Conservation (phyloP, 1,140 invertebrate genomes). For the Nasonia giraulti region DNA sequence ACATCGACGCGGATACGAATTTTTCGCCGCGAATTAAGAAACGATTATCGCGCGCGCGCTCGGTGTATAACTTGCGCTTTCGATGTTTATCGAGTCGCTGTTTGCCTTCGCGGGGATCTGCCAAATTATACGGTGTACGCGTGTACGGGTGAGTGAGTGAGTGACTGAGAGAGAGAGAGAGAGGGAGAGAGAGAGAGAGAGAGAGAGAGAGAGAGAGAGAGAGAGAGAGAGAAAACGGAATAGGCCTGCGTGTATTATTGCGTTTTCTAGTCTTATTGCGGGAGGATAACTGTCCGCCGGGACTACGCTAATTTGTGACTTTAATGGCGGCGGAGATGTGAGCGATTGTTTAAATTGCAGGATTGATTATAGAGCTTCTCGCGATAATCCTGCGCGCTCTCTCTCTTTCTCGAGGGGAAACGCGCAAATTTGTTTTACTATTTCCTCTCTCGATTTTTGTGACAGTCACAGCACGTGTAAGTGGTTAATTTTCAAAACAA, state of each 20-base stretch:
- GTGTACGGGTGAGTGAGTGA: not conserved
- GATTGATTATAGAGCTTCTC: not conserved
- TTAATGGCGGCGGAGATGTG: not conserved
- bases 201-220: not conserved
- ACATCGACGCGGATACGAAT: not conserved
- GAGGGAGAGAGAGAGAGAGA: not conserved
- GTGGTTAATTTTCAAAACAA: no score
- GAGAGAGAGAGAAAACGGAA: not conserved
- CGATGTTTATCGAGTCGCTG: not conserved
- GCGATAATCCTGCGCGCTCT: not conserved
- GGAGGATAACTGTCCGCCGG: not conserved
- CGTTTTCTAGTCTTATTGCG: slow-evolving; percentile 17
- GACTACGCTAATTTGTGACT: slow-evolving; percentile 24
- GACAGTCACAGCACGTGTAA: no score
- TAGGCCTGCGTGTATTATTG: not conserved
- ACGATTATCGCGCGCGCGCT: not conserved
- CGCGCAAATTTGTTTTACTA: no score
- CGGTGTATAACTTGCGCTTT: not conserved
- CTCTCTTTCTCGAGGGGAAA: no score
- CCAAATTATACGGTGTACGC: not conserved
- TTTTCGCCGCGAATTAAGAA: not conserved
- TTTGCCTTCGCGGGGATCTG: not conserved
- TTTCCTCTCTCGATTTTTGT: no score
- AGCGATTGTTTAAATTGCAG: slow-evolving; percentile 32
- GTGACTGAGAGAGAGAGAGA: not conserved